These are phyloP conservation scores for Danaus plexippus DNA, from an alignment of 1,140 invertebrate species.

Conservation along the genomic window DNA sequence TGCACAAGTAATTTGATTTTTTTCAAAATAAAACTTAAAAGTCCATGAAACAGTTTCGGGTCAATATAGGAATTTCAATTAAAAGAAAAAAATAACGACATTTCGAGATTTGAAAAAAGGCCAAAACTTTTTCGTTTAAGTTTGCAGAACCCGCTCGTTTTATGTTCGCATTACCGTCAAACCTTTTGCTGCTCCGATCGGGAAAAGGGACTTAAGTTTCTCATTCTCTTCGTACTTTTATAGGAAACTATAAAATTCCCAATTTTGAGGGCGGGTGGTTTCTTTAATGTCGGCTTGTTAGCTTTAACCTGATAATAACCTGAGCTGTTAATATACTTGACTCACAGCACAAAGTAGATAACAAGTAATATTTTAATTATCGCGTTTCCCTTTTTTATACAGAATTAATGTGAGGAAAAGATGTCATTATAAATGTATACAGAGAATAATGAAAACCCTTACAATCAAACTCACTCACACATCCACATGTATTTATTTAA, in stretches of 20 bases:
- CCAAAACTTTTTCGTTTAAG: slow-evolving; percentile 50
- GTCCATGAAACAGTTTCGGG: slow-evolving; percentile 20
- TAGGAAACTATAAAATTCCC: slow-evolving; percentile 38
- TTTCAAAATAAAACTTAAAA: slow-evolving; percentile 6
- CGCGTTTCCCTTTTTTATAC: no score
- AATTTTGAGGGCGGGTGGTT: slow-evolving; percentile 33
- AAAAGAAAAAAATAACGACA: slow-evolving; percentile 38
- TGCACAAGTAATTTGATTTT: no score
- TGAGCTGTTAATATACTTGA: no score
- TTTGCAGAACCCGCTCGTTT: slow-evolving; percentile 31
- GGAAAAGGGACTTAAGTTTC: slow-evolving; percentile 24
- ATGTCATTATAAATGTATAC: no score
- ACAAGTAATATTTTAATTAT: no score
- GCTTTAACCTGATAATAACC: slow-evolving; percentile 7
- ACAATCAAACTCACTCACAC: no score
- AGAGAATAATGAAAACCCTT: no score
- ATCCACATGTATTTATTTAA: no score
- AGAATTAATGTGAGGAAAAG: no score
- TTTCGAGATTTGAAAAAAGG: slow-evolving; percentile 45
- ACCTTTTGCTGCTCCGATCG: slow-evolving; percentile 32
- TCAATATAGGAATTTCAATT: slow-evolving; percentile 20
- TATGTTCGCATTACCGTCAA: slow-evolving; percentile 46
- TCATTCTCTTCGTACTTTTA: slow-evolving; percentile 30
- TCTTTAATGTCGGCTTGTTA: slow-evolving; percentile 21
- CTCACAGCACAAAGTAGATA: no score